phyloP scores from a whole-genome alignment of 2,888 invertebrate species.

The Tiliacea aurago region DNA sequence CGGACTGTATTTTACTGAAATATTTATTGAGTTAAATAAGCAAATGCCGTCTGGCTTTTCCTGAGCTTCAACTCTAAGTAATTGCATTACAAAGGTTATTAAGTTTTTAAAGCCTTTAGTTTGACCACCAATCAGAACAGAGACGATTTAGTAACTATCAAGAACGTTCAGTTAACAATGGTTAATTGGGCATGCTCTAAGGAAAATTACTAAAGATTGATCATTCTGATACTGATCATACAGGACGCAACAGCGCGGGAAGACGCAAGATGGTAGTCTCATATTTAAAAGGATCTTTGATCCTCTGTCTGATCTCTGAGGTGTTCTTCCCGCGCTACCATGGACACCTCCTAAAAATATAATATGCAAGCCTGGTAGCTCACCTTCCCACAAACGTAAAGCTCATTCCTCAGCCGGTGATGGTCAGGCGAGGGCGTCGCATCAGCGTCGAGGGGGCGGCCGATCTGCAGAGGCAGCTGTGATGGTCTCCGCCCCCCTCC shows the following conservation, averaged over 20 bases:
- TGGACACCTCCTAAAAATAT: slow-evolving; percentile 1
- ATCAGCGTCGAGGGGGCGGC: slow-evolving; percentile 91
- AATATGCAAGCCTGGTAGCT: slow-evolving; percentile 57
- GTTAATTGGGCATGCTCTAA: slow-evolving; percentile 29
- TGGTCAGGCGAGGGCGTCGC: slow-evolving; percentile 92
- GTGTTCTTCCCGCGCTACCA: slow-evolving; percentile 12
- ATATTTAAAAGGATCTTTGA: not conserved
- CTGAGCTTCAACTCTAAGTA: not conserved
- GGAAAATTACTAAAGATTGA: not conserved
- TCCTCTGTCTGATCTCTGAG: not conserved
- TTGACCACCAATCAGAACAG: not conserved
- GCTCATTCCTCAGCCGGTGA: slow-evolving; percentile 91
- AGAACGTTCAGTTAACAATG: not conserved
- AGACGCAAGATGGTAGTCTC: not conserved
- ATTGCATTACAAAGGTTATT: not conserved
- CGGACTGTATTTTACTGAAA: not conserved
- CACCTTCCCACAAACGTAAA: slow-evolving; percentile 94
- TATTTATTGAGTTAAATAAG: not conserved
- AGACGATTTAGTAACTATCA: not conserved
- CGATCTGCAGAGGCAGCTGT: slow-evolving; percentile 92
- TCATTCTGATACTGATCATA: not conserved
- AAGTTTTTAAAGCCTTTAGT: not conserved
- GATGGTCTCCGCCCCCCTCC: slow-evolving; percentile 91
- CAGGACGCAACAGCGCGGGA: not conserved
- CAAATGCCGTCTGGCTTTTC: not conserved